Evolutionary conservation across 2,888 invertebrate species (phyloP).

Genomic region (Tetanocera ferruginea): DNA sequence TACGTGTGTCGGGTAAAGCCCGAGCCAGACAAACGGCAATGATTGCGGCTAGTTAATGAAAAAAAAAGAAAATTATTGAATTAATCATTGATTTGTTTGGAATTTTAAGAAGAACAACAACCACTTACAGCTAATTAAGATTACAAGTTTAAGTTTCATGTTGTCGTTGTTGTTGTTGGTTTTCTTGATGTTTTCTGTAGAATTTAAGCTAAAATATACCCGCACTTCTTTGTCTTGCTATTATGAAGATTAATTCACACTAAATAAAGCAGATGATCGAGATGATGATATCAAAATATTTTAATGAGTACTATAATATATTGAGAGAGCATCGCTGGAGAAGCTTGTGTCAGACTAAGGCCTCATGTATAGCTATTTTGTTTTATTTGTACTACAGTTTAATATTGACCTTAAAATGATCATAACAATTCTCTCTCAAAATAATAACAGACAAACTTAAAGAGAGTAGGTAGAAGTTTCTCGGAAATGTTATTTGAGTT

Average conservation of each 20-base stretch:
- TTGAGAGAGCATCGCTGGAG: too few species aligned
- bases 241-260: neutral
- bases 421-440: too few species aligned
- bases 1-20: conserved; percentile 41
- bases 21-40: conserved; percentile 13
- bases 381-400: too few species aligned
- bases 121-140: conserved; percentile 11
- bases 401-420: too few species aligned
- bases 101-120: neutral
- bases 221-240: neutral
- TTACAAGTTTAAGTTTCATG: neutral
- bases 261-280: conserved; percentile 3
- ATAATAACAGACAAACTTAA: too few species aligned
- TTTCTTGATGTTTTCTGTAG: neutral
- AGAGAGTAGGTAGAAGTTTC: too few species aligned
- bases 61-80: too few species aligned
- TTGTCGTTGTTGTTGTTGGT: neutral
- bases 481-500: too few species aligned
- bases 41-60: conserved; percentile 3
- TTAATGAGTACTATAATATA: neutral
- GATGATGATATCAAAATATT: neutral
- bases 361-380: too few species aligned
- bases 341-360: too few species aligned
- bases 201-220: neutral
- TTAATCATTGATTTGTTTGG: neutral